Percentiles rank a stretch among this genome's conserved stretches.
These are phyloP conservation scores for Caenorhabditis remanei DNA, from an alignment of 1,140 invertebrate genomes.

Conservation along the genomic window DNA sequence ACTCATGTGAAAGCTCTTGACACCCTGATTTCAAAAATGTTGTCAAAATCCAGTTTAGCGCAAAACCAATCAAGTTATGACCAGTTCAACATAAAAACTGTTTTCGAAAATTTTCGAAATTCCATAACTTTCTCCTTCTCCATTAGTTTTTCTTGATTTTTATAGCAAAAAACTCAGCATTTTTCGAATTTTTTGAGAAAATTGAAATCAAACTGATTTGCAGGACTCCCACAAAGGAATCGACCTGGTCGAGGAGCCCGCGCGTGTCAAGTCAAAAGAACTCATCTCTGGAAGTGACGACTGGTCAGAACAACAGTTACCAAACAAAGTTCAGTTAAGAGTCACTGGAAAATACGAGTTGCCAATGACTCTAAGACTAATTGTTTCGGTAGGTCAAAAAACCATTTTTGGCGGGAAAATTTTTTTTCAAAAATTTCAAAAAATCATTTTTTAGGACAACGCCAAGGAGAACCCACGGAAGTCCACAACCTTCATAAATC, in stretches of 20 bases:
- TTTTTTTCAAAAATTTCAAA: background rate
- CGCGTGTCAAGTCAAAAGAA: background rate
- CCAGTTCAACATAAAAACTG: no score
- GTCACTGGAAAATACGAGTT: conserved; percentile 9
- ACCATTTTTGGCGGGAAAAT: background rate
- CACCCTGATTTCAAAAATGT: background rate
- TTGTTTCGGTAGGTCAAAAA: conserved; percentile 28
- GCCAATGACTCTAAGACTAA: background rate
- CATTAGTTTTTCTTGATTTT: no score
- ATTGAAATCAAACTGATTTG: no score
- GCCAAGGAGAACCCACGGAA: conserved; percentile 46
- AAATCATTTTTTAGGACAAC: conserved; percentile 53
- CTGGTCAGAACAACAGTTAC: background rate
- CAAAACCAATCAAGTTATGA: no score
- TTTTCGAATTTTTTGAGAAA: no score
- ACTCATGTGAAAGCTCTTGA: background rate
- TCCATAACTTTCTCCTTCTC: no score
- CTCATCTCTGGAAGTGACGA: conserved; percentile 34
- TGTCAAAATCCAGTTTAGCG: background rate
- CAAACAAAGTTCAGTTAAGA: background rate
- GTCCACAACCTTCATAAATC: conserved; percentile 49
- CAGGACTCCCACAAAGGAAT: conserved; percentile 47
- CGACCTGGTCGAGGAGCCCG: background rate
- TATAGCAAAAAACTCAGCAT: no score
- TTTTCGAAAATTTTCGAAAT: background rate